phyloP scores from a whole-genome alignment of 2,113 vertebrate genomes.

The Platanista minor region DNA sequence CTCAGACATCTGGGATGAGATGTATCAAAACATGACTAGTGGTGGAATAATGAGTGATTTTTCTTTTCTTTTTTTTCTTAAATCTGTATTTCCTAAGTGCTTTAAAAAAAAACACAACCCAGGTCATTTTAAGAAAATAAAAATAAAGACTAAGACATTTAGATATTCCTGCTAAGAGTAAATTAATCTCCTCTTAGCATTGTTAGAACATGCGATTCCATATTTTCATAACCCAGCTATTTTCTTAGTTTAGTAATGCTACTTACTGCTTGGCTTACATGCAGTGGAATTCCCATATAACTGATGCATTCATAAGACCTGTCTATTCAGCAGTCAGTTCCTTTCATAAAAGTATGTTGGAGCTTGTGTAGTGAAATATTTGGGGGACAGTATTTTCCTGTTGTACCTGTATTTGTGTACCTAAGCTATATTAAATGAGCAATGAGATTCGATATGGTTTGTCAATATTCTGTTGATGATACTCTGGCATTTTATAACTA shows the following conservation, averaged over 20 bases:
- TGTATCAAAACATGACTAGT: not conserved
- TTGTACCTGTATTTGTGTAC: not conserved
- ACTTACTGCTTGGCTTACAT: not conserved
- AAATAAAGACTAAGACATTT: not conserved
- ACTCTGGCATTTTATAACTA: not conserved
- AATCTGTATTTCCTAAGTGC: not conserved
- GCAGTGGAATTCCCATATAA: not conserved
- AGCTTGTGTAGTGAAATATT: not conserved
- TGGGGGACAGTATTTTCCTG: not conserved
- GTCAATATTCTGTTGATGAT: not conserved
- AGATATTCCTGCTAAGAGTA: not conserved
- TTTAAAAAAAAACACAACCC: not conserved
- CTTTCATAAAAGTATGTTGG: constrained; percentile 16
- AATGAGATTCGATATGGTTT: not conserved
- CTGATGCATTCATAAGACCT: not conserved
- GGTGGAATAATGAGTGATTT: not conserved
- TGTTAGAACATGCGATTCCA: not conserved
- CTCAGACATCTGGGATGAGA: not conserved
- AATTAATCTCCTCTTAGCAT: not conserved
- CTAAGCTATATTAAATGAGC: not conserved
- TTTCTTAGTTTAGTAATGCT: not conserved
- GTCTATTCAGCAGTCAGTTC: not conserved
- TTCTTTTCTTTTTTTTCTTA: not conserved
- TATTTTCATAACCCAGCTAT: not conserved
- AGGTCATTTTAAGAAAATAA: constrained; percentile 8